Base-by-base conservation (phyloP, 2,888 invertebrate genomes). In the Agrilus biguttatus region DNA sequence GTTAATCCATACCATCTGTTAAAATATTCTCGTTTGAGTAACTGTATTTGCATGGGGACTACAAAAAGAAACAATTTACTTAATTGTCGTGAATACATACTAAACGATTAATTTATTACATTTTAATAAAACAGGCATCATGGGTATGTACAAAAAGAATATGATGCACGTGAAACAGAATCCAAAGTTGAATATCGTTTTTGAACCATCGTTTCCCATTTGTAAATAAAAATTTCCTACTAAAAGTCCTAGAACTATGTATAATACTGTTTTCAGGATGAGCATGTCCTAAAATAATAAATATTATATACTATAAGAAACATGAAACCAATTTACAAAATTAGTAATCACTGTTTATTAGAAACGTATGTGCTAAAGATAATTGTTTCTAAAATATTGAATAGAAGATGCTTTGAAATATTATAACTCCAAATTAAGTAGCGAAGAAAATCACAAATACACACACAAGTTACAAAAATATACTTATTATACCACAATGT, bases 1-100 rank as follows among this genome's bases (percentile, higher is more conserved):
- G 82, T 80, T 14, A 88, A 59, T 2, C 79, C 74, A 57, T 88
- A 89, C 88, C 88, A 89, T 39, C 83, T 75, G 62, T 89, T 89
- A 59, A 88, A 88, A 55, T 87, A 80, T 58, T 89, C 88, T 39
- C 85, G 68, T 59, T 86, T 87, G 8, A 88, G 63, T 14, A 86
- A 65, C 51, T 79, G 78, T 1, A 88, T 79, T 68, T 88, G 84
- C 36, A 69, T 71, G 14, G 88, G 88, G 73, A 84, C 88, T 88
- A 65, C 28, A 74, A 73, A 51, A 41, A 35, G 33, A 37, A 37
- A 41, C n/a, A n/a, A n/a, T n/a, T 28, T 3, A 34, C 28, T 40
- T 4, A 23, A 23, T 10, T 36, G 3, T 12, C 21, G n/a, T 45
- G n/a, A 28, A 42, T 7, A 32, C 10, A 13, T 34, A 36, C 28